Conservation (phyloP, 1,140 invertebrate species). For the Caenorhabditis elegans region DNA sequence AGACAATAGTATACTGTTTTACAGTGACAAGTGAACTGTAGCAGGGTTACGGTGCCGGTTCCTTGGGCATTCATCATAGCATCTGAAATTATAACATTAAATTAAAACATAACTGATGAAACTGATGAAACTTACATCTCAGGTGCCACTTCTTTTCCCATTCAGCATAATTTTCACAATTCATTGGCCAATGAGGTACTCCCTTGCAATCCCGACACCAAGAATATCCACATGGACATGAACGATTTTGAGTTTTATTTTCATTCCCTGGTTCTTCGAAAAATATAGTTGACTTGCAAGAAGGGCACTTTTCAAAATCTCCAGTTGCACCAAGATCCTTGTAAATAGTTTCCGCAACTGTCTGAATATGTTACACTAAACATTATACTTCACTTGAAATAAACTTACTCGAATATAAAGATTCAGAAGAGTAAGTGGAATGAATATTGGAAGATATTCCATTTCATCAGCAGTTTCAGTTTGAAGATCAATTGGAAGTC, state of each 20-base stretch:
- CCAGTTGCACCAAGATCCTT: slow-evolving; percentile 7
- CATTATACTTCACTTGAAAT: neutral
- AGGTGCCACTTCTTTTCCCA: neutral
- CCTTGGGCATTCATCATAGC: neutral
- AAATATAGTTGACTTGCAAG: neutral
- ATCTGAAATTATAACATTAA: neutral
- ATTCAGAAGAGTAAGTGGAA: neutral
- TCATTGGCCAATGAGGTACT: neutral
- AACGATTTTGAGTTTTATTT: neutral
- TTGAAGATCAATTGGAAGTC: neutral
- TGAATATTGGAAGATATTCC: neutral
- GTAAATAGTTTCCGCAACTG: slow-evolving; percentile 5
- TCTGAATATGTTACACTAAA: neutral
- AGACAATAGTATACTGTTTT: neutral
- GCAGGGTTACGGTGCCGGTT: neutral
- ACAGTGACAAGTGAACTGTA: neutral
- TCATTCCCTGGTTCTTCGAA: neutral
- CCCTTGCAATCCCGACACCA: neutral
- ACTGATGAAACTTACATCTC: neutral
- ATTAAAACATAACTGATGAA: neutral
- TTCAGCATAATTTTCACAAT: neutral
- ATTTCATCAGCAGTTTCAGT: neutral
- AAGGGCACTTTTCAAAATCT: neutral
- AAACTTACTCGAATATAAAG: neutral
- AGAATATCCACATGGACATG: slow-evolving; percentile 1